phyloP scores from a whole-genome alignment of 2,797 vertebrate species.

The Rachycentron canadum region DNA sequence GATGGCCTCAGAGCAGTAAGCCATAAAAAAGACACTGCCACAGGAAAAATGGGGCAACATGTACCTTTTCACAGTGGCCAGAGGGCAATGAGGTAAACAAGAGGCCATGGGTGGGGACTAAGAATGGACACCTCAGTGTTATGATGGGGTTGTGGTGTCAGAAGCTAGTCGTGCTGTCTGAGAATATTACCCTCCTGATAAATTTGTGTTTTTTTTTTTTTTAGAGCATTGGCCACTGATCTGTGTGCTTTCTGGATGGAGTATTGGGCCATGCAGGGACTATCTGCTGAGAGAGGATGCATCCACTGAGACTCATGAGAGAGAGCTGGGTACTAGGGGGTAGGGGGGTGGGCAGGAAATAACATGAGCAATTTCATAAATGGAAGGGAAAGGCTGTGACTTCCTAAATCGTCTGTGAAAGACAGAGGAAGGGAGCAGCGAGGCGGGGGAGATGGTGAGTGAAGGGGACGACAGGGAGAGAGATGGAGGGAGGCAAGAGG shows the following conservation, averaged over 20 bases:
- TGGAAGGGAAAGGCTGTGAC: slow-evolving; percentile 84
- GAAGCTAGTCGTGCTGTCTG: slow-evolving; percentile 64
- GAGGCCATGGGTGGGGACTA: slow-evolving; percentile 72
- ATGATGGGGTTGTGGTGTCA: slow-evolving; percentile 52
- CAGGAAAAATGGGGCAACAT: slow-evolving; percentile 58
- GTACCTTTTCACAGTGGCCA: slow-evolving; percentile 66
- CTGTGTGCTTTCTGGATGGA: slow-evolving; percentile 63
- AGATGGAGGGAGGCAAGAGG: slow-evolving; percentile 67
- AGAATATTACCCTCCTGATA: slow-evolving; percentile 74
- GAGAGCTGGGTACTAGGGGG: slow-evolving; percentile 41
- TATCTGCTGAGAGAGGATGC: slow-evolving; percentile 62
- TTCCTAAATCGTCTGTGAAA: slow-evolving; percentile 85
- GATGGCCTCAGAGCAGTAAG: slow-evolving; percentile 51
- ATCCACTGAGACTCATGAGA: slow-evolving; percentile 72
- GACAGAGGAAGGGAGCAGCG: slow-evolving; percentile 71
- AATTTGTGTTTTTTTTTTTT: slow-evolving; percentile 36
- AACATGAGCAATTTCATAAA: slow-evolving; percentile 85
- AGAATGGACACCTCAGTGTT: slow-evolving; percentile 62
- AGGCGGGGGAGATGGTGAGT: slow-evolving; percentile 51
- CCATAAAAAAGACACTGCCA: slow-evolving; percentile 59
- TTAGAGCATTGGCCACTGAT: slow-evolving; percentile 57
- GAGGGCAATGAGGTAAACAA: slow-evolving; percentile 71
- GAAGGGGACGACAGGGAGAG: slow-evolving; percentile 66
- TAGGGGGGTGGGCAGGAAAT: slow-evolving; percentile 68
- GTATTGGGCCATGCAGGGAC: slow-evolving; percentile 47